phyloP scores from a whole-genome alignment of 2,113 vertebrate species.

The Chiloscyllium plagiosum region DNA sequence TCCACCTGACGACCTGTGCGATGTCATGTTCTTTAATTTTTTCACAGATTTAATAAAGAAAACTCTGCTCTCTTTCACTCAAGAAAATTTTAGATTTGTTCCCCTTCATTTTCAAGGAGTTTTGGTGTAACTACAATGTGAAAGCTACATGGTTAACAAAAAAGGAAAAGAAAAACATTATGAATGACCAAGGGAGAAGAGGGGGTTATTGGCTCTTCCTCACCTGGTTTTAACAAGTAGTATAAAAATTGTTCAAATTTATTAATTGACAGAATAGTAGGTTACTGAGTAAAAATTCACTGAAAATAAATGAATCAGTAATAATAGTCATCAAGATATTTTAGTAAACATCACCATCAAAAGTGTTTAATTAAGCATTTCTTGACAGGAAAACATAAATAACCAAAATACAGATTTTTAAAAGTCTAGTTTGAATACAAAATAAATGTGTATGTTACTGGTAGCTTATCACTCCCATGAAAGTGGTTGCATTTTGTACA shows the following conservation, averaged over 20 bases:
- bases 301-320: neutral
- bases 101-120: too few species aligned
- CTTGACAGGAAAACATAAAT: neutral
- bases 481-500: neutral
- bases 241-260: neutral
- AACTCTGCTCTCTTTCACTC: too few species aligned
- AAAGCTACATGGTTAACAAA: too few species aligned
- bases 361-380: neutral
- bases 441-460: neutral
- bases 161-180: too few species aligned
- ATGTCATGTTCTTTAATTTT: too few species aligned
- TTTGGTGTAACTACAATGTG: too few species aligned
- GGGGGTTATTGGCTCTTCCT: too few species aligned
- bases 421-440: neutral
- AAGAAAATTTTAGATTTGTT: too few species aligned
- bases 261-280: neutral
- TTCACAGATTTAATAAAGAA: too few species aligned
- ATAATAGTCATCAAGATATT: neutral
- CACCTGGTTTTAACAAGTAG: too few species aligned
- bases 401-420: neutral
- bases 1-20: too few species aligned
- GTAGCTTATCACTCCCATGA: neutral
- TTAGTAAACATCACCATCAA: neutral
- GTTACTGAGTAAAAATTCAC: conserved; percentile 3
- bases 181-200: too few species aligned